A percentile compares a stretch with the other conserved stretches of the same genome.
These are phyloP conservation scores for Heliothis peltigera DNA, from an alignment of 2,888 invertebrate genomes.

Conservation along the genomic window DNA sequence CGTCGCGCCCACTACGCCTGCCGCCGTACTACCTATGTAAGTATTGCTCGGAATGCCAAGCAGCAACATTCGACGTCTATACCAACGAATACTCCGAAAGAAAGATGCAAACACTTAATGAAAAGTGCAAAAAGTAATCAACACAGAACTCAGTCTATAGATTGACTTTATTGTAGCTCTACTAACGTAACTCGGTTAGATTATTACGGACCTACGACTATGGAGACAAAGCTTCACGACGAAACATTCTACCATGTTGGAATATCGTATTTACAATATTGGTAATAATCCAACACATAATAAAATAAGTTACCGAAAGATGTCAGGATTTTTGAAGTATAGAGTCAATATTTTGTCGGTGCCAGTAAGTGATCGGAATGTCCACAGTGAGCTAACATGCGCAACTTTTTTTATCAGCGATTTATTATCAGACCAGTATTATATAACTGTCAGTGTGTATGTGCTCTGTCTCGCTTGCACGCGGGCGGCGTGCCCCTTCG, in stretches of 20 bases:
- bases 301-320: conserved; percentile 4
- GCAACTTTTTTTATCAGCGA: conserved; percentile 87
- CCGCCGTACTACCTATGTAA: background rate
- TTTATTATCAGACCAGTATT: conserved; percentile 86
- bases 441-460: conserved; percentile 81
- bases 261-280: background rate
- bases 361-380: conserved; percentile 56
- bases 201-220: too few species aligned
- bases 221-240: too few species aligned
- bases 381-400: conserved; percentile 74
- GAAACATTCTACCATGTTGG: too few species aligned
- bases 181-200: too few species aligned
- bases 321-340: conserved; percentile 8
- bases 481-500: conserved; percentile 36
- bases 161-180: too few species aligned
- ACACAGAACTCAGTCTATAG: too few species aligned
- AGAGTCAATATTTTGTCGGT: conserved; percentile 41
- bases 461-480: conserved; percentile 73
- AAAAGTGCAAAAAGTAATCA: too few species aligned
- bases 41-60: background rate
- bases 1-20: background rate
- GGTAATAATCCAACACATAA: background rate
- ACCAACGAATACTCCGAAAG: too few species aligned
- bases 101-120: too few species aligned
- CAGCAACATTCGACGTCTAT: background rate